A percentile compares a stretch with the other conserved stretches of the same genome.
phyloP scores from a whole-genome alignment of 2,113 vertebrate genomes.

The Enhydra lutris region DNA sequence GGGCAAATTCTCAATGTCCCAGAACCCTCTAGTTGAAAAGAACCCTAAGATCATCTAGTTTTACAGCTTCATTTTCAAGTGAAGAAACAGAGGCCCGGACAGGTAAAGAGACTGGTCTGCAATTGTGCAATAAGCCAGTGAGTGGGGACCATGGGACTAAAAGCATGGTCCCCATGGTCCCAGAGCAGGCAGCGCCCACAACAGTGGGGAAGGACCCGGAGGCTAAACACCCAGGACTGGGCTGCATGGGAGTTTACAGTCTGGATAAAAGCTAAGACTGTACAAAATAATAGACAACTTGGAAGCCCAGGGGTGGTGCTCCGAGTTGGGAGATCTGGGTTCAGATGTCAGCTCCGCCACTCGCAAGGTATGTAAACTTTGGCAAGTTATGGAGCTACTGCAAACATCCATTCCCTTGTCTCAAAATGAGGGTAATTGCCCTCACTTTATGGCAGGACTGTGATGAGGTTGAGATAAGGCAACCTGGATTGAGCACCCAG shows the following conservation, averaged over 20 bases:
- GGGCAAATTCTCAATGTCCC: background rate
- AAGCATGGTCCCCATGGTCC: no score
- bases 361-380: rapidly evolving
- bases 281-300: background rate
- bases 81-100: background rate
- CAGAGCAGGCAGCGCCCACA: background rate
- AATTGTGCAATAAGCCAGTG: background rate
- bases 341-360: background rate
- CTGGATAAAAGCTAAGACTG: background rate
- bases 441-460: rapidly evolving
- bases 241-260: background rate
- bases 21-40: background rate
- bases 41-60: background rate
- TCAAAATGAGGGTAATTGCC: background rate
- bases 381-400: background rate
- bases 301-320: background rate
- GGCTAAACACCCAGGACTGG: background rate
- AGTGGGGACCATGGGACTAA: background rate
- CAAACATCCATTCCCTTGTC: background rate
- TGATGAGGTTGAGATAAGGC: background rate
- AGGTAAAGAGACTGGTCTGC: background rate
- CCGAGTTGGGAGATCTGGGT: background rate
- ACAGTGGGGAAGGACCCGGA: rapidly evolving
- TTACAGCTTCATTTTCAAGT: background rate
- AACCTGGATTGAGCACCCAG: no score